Base-by-base conservation (phyloP, 1,140 invertebrate species). In the Dendroctonus ponderosae region DNA sequence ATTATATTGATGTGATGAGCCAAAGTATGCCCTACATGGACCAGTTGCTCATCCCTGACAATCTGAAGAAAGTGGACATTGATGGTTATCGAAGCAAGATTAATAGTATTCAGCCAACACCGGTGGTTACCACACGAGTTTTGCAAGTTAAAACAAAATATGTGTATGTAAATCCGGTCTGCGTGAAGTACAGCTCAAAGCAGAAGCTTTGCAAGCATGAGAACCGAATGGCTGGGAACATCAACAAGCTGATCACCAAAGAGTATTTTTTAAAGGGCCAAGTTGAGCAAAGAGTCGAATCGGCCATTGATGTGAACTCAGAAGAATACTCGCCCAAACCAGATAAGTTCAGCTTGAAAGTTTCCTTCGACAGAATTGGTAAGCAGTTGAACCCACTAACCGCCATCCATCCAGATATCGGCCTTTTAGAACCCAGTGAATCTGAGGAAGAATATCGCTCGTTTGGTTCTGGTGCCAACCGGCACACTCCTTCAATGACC, bases 11-110 rank as follows among this genome's bases (percentile, higher is more conserved):
- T 52, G 69, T 73, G 52, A 26, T 58, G 77, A 39, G 72, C 76
- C 2, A 68, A 71, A 39, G 51, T 78, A 52, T 78, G 56, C 76
- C 76, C 46, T 78, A 77, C 64, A 46, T 76, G 26, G 73, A 67
- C 58, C 71, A 70, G 42, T 12, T 77, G 5, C 61, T 74, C 3
- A 72, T 78, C 8, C 76, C 76, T 12, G 51, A 68, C n/a, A 59
- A 65, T 15, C 37, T 58, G 5, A 11, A 57, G 11, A 39, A 53
- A 4, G 6, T 49, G 4, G 11, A 7, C 46, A 48, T 41, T 8
- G 26, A 40, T 7, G 44, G 49, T 6, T 54, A 63, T 41, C 11
- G 44, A 11, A 46, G 7, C n/a, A 53, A 63, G 38, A 15, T 67
- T 7, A 58, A 63, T 6, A 67, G 54, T 15, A 70, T 76, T 44